Percentiles rank a stretch among this genome's conserved stretches.
Conservation (phyloP, 2,888 invertebrate species). For the Cephonodes hylas region DNA sequence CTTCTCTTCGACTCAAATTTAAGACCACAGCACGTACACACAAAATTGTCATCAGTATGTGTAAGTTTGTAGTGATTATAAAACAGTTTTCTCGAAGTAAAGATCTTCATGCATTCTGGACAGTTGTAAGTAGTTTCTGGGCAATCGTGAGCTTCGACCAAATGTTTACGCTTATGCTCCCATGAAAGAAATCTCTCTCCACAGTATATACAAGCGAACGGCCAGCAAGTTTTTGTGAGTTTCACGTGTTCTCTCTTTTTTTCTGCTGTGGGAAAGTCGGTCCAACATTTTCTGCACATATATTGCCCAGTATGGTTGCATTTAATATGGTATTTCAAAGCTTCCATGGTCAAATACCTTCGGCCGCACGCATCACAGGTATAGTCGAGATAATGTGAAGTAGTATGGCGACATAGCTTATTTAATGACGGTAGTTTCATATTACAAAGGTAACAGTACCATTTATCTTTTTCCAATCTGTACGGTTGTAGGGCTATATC, state of each 20-base stretch:
- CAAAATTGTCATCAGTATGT: conserved; percentile 55
- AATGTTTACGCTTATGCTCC: conserved; percentile 61
- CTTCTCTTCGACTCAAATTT: conserved; percentile 49
- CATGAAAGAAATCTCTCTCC: conserved; percentile 64
- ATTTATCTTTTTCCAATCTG: conserved; percentile 53
- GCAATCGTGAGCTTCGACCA: conserved; percentile 46
- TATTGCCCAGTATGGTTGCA: conserved; percentile 53
- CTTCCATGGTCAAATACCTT: conserved; percentile 55
- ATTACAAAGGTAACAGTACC: conserved; percentile 54
- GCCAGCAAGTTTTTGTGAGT: conserved; percentile 53
- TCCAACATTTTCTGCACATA: conserved; percentile 63
- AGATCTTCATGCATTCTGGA: conserved; percentile 54
- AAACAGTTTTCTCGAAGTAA: conserved; percentile 48
- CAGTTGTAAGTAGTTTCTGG: conserved; percentile 50
- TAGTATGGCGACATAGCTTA: conserved; percentile 61
- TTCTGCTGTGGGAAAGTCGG: conserved; percentile 49
- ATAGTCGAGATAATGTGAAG: conserved; percentile 57
- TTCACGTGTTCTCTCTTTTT: conserved; percentile 53
- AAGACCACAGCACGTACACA: conserved; percentile 57
- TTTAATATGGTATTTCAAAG: conserved; percentile 59
- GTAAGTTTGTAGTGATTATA: conserved; percentile 56
- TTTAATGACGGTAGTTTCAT: conserved; percentile 53
- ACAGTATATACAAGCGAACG: conserved; percentile 57
- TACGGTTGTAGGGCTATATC: conserved; percentile 65
- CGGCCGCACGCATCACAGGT: conserved; percentile 68